A percentile compares a stretch with the other conserved stretches of the same genome.
Conservation (phyloP, 2,888 invertebrate species). For the Limnephilus rhombicus region DNA sequence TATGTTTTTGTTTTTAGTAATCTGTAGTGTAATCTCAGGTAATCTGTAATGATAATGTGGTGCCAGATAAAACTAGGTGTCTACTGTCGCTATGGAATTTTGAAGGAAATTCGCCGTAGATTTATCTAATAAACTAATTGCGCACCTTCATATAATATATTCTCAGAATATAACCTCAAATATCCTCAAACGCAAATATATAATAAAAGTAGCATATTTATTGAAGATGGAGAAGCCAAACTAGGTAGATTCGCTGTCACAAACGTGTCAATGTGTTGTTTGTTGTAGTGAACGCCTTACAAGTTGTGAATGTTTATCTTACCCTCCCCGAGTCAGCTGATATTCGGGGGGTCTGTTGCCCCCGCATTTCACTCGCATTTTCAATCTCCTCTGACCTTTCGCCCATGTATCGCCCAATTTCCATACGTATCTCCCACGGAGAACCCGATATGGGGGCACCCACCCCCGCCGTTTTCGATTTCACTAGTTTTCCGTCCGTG, state of each 20-base stretch:
- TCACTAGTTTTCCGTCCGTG: slow-evolving; percentile 44
- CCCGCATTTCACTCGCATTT: slow-evolving; percentile 18
- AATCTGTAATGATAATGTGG: background rate
- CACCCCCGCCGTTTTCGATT: slow-evolving; percentile 45
- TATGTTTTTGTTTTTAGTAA: background rate
- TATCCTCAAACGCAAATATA: too few species aligned
- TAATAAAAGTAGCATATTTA: too few species aligned
- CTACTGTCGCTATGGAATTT: background rate
- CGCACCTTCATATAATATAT: background rate
- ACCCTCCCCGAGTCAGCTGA: background rate
- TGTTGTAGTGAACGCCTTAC: background rate
- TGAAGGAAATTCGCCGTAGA: background rate
- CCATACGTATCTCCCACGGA: slow-evolving; percentile 14
- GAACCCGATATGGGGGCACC: background rate
- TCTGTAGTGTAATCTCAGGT: background rate
- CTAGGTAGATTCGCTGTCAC: background rate
- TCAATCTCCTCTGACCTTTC: slow-evolving; percentile 13
- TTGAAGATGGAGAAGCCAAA: background rate
- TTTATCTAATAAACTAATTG: background rate
- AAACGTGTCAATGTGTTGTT: background rate
- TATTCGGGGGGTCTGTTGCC: background rate
- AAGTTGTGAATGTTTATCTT: background rate
- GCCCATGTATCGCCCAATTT: slow-evolving; percentile 23
- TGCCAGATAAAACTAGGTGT: background rate
- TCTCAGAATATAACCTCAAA: too few species aligned